Evolutionary conservation across 2,888 invertebrate species (phyloP).

Genomic region (Dysmachus trigonus): DNA sequence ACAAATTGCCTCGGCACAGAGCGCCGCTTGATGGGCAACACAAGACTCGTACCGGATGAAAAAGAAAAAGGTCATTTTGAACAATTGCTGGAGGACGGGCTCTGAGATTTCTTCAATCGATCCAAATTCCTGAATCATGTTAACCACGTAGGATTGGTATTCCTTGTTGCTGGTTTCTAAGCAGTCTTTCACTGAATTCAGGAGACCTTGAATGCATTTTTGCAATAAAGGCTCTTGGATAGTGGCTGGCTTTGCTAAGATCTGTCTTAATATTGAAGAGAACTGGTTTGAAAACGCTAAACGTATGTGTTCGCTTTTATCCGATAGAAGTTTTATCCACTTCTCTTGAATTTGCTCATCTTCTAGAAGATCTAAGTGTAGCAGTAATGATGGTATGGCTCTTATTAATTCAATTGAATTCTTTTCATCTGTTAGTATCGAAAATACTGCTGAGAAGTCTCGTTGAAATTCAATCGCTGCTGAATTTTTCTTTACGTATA

Average conservation of each 20-base stretch:
- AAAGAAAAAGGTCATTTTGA: constrained; percentile 60
- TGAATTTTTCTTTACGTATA: background rate
- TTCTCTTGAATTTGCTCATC: constrained; percentile 19
- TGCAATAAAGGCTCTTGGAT: constrained; percentile 37
- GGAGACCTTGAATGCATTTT: constrained; percentile 46
- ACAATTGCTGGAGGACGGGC: constrained; percentile 56
- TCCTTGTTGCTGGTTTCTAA: constrained; percentile 44
- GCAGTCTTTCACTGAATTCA: constrained; percentile 44
- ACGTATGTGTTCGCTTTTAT: constrained; percentile 26
- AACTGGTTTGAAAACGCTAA: constrained; percentile 41
- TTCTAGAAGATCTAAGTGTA: constrained; percentile 36
- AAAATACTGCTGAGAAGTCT: constrained; percentile 2
- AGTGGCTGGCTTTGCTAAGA: background rate
- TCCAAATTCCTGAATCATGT: constrained; percentile 50
- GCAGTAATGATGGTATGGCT: constrained; percentile 41
- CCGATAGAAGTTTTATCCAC: constrained; percentile 40
- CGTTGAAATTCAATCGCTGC: background rate
- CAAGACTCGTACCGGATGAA: constrained; percentile 57
- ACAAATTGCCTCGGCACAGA: constrained; percentile 60
- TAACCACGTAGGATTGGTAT: constrained; percentile 49
- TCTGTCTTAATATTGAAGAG: background rate
- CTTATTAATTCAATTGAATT: constrained; percentile 18
- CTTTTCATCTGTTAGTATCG: background rate
- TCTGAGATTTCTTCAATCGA: constrained; percentile 54
- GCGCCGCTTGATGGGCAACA: constrained; percentile 59